These are phyloP conservation scores for Drosophila histrio DNA, from an alignment of 2,888 invertebrate species.

Conservation along the genomic window DNA sequence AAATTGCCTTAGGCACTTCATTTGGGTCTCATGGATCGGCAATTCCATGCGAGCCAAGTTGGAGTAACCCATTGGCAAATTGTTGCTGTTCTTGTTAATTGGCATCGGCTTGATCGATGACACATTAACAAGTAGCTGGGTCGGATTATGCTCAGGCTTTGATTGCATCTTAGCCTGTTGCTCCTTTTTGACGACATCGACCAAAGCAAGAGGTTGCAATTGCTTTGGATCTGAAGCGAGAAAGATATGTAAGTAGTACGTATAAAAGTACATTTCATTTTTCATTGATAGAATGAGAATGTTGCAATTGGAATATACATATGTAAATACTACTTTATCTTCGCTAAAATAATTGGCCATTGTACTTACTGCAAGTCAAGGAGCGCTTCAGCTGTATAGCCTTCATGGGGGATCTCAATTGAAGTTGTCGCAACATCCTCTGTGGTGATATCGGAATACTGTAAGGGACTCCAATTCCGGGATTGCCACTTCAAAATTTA, in stretches of 20 bases:
- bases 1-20: slow-evolving; percentile 1
- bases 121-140: slow-evolving; percentile 11
- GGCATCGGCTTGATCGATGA: not conserved
- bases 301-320: too few species aligned
- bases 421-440: slow-evolving; percentile 49
- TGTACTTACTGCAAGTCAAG: slow-evolving; percentile 37
- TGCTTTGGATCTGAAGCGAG: slow-evolving; percentile 14
- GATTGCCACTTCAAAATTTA: slow-evolving; percentile 40
- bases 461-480: slow-evolving; percentile 24
- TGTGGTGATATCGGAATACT: slow-evolving; percentile 11
- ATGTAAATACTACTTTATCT: too few species aligned
- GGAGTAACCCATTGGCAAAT: slow-evolving; percentile 1
- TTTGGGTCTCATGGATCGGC: not conserved
- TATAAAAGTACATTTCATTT: too few species aligned
- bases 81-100: slow-evolving; percentile 1
- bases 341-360: too few species aligned
- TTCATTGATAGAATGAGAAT: too few species aligned
- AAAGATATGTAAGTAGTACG: too few species aligned
- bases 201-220: slow-evolving; percentile 13
- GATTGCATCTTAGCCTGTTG: not conserved
- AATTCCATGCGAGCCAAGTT: not conserved
- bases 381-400: slow-evolving; percentile 28
- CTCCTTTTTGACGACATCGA: slow-evolving; percentile 11
- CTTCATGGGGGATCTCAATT: slow-evolving; percentile 30
- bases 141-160: not conserved